Conservation (phyloP, 1,140 invertebrate species). For the Ephestia elutella region DNA sequence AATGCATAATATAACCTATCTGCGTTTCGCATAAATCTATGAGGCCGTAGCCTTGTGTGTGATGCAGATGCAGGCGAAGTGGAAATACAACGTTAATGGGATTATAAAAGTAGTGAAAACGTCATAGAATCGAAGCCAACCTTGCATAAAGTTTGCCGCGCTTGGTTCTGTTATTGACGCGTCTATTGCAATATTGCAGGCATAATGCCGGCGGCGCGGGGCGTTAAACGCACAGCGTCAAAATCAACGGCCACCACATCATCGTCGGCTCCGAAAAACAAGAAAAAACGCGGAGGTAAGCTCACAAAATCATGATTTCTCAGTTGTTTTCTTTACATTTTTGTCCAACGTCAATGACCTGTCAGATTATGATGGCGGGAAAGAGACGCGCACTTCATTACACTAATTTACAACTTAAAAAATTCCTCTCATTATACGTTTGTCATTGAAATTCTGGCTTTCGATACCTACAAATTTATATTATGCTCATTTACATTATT, state of each 20-base stretch:
- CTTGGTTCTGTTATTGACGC: conserved; percentile 59
- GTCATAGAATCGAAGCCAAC: conserved; percentile 49
- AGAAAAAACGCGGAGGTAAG: conserved; percentile 70
- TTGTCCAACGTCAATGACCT: conserved; percentile 67
- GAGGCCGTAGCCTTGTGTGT: conserved; percentile 57
- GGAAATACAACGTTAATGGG: conserved; percentile 49
- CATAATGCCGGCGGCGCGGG: conserved; percentile 67
- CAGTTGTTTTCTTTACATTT: conserved; percentile 70
- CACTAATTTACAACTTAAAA: conserved; percentile 6
- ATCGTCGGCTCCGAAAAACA: conserved; percentile 55
- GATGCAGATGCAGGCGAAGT: conserved; percentile 45
- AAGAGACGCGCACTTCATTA: conserved; percentile 34
- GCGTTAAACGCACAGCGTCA: conserved; percentile 64
- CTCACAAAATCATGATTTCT: conserved; percentile 32
- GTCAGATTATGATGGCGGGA: conserved; percentile 71
- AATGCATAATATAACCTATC: conserved; percentile 72
- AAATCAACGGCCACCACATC: conserved; percentile 51
- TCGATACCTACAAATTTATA: neutral
- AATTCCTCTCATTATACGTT: neutral
- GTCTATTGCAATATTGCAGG: conserved; percentile 66
- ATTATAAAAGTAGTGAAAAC: conserved; percentile 59
- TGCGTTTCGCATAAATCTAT: conserved; percentile 62
- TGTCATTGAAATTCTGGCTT: neutral
- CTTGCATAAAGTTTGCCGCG: conserved; percentile 48
- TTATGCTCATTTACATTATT: neutral